phyloP scores from a whole-genome alignment of 2,113 vertebrate genomes.

The Ctenomys sociabilis region DNA sequence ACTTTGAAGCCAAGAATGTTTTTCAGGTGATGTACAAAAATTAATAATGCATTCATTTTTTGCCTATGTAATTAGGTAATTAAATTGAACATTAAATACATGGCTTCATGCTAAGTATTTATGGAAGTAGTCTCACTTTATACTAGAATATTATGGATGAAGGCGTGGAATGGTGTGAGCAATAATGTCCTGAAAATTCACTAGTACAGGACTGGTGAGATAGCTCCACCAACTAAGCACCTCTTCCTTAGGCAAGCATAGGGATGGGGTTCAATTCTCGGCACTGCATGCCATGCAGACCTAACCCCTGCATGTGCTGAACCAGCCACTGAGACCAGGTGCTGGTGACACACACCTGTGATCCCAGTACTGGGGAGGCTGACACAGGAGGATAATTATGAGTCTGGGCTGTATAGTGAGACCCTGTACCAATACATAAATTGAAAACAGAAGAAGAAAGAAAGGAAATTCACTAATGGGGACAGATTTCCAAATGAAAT shows the following conservation, averaged over 20 bases:
- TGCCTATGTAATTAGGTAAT: slow-evolving; percentile 42
- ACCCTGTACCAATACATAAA: no score
- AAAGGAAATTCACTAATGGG: neutral
- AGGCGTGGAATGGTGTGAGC: neutral
- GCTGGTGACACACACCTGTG: no score
- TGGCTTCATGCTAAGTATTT: neutral
- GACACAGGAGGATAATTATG: no score
- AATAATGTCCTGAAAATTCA: neutral
- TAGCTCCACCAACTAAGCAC: no score
- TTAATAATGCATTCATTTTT: slow-evolving; percentile 28
- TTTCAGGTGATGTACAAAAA: slow-evolving; percentile 47
- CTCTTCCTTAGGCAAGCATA: no score
- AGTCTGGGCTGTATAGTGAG: no score
- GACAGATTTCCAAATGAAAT: neutral
- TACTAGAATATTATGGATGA: neutral
- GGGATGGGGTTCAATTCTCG: no score
- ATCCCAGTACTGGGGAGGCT: no score
- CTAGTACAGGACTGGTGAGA: neutral
- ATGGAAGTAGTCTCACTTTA: neutral
- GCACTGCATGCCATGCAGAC: no score
- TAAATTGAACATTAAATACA: slow-evolving; percentile 26
- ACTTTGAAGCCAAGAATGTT: slow-evolving; percentile 15
- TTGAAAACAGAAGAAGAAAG: no score
- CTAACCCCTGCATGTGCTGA: no score
- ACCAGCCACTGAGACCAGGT: no score